phyloP scores from a whole-genome alignment of 2,888 invertebrate genomes.

The Augochlorella aurata region DNA sequence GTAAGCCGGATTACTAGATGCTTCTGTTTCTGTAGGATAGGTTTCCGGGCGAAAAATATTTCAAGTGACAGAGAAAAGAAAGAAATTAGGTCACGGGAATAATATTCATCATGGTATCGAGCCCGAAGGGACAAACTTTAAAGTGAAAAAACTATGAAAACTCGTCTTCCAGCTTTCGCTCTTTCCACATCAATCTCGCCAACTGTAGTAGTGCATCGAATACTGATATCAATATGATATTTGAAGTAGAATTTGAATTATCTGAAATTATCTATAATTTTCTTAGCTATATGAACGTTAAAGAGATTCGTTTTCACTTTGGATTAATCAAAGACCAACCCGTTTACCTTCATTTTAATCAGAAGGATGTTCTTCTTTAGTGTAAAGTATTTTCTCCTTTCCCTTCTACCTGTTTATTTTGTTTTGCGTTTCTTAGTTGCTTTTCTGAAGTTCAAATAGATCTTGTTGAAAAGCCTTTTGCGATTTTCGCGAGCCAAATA shows the following conservation, averaged over 20 bases:
- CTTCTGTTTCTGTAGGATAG: conserved; percentile 15
- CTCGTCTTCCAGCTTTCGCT: neutral
- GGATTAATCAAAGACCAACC: neutral
- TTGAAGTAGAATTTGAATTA: no score
- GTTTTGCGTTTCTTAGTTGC: no score
- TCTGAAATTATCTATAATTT: no score
- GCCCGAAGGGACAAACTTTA: neutral
- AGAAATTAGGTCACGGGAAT: conserved; percentile 11
- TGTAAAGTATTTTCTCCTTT: no score
- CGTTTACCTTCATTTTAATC: no score
- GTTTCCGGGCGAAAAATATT: conserved; percentile 17
- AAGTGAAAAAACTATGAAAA: neutral
- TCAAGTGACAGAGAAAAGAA: conserved; percentile 17
- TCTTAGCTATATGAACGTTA: neutral
- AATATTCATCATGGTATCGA: conserved; percentile 9
- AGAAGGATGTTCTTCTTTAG: no score
- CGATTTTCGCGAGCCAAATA: neutral
- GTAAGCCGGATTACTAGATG: conserved; percentile 6
- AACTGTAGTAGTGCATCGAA: neutral
- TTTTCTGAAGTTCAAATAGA: no score
- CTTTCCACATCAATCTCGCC: neutral
- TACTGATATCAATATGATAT: no score
- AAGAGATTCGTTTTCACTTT: neutral
- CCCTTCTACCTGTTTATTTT: no score
- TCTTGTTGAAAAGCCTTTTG: neutral